These are phyloP conservation scores for Oreochromis spilurus DNA, from an alignment of 2,113 vertebrate species.

Conservation along the genomic window DNA sequence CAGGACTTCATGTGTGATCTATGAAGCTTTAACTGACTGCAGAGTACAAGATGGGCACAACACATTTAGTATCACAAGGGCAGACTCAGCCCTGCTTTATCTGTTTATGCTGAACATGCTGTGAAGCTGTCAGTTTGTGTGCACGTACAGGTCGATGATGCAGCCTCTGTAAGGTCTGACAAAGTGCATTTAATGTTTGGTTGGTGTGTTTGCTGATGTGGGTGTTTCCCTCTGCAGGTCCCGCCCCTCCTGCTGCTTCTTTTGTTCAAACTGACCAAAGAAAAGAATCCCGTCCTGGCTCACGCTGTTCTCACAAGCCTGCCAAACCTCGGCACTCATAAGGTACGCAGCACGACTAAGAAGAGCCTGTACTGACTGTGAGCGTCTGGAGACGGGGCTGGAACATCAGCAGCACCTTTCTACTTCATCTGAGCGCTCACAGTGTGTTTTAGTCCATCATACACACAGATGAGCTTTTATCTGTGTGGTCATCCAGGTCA, in stretches of 20 bases:
- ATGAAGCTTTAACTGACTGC: neutral
- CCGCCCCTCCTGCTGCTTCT: constrained; percentile 86
- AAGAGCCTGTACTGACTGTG: too few relatives aligned
- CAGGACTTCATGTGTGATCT: neutral
- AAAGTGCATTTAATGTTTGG: neutral
- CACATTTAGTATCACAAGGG: too few relatives aligned
- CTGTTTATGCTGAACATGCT: neutral
- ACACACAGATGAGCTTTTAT: neutral
- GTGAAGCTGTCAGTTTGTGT: neutral
- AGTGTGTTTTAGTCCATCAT: neutral
- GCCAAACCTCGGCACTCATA: constrained; percentile 86
- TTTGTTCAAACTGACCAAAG: constrained; percentile 83
- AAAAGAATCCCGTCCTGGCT: constrained; percentile 74
- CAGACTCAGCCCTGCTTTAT: neutral
- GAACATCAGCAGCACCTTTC: neutral
- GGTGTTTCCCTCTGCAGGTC: constrained; percentile 67
- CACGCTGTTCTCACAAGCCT: constrained; percentile 83
- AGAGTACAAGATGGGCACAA: neutral
- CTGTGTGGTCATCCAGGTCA: too few relatives aligned
- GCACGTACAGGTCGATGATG: neutral
- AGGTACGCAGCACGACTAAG: constrained; percentile 69
- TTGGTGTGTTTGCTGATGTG: neutral
- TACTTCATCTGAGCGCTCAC: neutral
- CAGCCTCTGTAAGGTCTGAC: neutral
- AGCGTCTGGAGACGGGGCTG: too few relatives aligned